These are phyloP conservation scores for Acropternis orthonyx DNA, from an alignment of 2,797 vertebrate species.

Conservation along the genomic window DNA sequence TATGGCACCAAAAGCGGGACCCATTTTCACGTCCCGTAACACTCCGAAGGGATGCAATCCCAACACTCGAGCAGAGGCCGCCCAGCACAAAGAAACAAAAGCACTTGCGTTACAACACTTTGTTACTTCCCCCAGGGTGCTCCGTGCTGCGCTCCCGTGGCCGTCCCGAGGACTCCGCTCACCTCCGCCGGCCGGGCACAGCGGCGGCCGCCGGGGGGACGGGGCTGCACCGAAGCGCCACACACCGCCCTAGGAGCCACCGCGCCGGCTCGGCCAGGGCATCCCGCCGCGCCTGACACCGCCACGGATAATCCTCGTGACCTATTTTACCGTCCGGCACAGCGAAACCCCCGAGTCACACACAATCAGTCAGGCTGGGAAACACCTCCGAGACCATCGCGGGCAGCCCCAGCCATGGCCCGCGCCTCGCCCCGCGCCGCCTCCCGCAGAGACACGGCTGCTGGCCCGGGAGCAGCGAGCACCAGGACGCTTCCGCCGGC, in stretches of 20 bases:
- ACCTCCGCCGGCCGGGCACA: not conserved
- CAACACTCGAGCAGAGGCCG: not conserved
- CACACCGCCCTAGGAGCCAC: not conserved
- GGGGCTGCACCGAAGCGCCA: fast-evolving
- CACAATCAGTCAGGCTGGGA: not conserved
- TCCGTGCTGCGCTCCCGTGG: not conserved
- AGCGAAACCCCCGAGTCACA: not conserved
- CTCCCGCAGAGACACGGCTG: not conserved
- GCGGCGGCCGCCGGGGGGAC: not conserved
- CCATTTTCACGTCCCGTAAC: not conserved
- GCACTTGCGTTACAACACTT: not conserved
- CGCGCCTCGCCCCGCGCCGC: not conserved
- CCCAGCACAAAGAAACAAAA: not conserved
- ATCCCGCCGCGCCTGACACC: not conserved
- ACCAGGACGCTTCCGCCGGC: not conserved
- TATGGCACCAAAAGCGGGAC: not conserved
- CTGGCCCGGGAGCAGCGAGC: too few relatives aligned
- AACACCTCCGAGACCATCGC: not conserved
- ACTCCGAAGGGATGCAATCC: not conserved
- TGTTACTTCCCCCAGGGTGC: fast-evolving
- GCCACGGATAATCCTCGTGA: not conserved
- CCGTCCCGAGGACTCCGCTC: not conserved
- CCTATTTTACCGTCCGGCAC: not conserved
- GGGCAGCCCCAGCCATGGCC: not conserved
- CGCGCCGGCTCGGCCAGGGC: not conserved